phyloP scores from a whole-genome alignment of 2,113 vertebrate genomes.

The Pterocles orientalis region DNA sequence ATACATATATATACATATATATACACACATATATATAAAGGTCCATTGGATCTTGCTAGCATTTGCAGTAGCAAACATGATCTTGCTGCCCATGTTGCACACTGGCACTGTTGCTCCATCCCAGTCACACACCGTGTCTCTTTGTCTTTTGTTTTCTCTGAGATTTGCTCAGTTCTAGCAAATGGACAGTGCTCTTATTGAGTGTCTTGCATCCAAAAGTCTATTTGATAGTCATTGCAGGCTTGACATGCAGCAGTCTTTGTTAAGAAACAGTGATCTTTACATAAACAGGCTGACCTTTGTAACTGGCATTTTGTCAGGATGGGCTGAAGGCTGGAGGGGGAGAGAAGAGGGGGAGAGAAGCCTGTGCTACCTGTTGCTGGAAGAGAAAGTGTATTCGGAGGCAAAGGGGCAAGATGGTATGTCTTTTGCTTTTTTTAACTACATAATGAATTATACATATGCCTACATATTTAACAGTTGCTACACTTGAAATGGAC shows the following conservation, averaged over 20 bases:
- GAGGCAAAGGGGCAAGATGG: neutral
- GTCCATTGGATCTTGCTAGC: neutral
- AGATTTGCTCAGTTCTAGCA: neutral
- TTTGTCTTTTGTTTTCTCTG: neutral
- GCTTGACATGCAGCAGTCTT: neutral
- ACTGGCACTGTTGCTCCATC: neutral
- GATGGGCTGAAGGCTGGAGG: neutral
- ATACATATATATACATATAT: no score
- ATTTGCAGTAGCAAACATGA: neutral
- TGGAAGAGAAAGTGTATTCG: neutral
- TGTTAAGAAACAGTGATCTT: neutral
- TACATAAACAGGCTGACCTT: slow-evolving; percentile 7
- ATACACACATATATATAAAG: neutral
- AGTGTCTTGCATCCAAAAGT: neutral
- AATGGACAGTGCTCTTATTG: neutral
- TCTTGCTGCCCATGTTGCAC: neutral
- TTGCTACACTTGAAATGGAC: neutral
- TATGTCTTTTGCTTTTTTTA: neutral
- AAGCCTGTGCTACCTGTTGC: slow-evolving; percentile 37
- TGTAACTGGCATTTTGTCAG: neutral
- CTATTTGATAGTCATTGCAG: neutral
- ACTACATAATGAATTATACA: neutral
- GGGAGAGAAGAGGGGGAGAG: neutral
- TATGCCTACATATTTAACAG: neutral
- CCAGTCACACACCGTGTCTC: neutral